Evolutionary conservation across 1,140 invertebrate genomes (phyloP).

Genomic region (Drosophila nannoptera): DNA sequence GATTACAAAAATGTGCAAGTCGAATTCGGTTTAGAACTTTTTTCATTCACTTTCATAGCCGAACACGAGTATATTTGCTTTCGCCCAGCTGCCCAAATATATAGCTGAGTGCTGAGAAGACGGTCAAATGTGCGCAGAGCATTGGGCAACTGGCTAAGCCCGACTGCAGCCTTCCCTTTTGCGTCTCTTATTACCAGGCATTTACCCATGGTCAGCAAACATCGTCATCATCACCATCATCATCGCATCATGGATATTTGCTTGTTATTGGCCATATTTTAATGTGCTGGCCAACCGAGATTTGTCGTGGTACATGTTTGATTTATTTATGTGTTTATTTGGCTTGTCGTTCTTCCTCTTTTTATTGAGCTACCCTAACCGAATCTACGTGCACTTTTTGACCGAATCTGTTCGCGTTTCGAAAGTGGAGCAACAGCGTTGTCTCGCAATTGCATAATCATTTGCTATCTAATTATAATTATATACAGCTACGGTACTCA

Average conservation of each 20-base stretch:
- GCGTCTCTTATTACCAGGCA: constrained; percentile 35
- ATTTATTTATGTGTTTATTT: constrained; percentile 77
- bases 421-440: not conserved
- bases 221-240: constrained; percentile 16
- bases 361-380: constrained; percentile 13
- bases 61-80: not conserved
- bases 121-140: not conserved
- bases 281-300: constrained; percentile 69
- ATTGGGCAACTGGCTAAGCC: not conserved
- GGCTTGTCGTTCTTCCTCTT: constrained; percentile 49
- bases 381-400: not conserved
- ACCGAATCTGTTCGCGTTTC: not conserved
- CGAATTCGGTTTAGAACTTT: constrained; percentile 50
- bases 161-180: constrained; percentile 4
- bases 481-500: no score
- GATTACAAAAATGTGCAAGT: constrained; percentile 70
- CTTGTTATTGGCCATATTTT: constrained; percentile 76
- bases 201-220: constrained; percentile 39
- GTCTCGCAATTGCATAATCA: not conserved
- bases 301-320: constrained; percentile 75
- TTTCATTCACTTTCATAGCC: constrained; percentile 3
- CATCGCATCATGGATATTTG: constrained; percentile 58
- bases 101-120: no score
- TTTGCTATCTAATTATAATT: no score
- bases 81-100: not conserved